These are phyloP conservation scores for Craniophora ligustri DNA, from an alignment of 2,888 invertebrate genomes.

Conservation along the genomic window DNA sequence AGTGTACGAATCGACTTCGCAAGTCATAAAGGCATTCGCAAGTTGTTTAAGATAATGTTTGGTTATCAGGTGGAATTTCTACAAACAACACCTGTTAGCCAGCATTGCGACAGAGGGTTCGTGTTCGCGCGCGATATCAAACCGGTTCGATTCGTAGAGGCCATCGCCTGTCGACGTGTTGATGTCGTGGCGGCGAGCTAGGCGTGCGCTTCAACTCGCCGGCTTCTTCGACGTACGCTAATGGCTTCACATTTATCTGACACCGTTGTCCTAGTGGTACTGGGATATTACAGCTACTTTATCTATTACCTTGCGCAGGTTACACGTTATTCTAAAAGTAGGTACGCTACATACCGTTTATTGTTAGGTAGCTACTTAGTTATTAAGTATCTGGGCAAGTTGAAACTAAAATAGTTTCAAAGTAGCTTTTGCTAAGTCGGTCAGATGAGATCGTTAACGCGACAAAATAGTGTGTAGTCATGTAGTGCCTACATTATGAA, in stretches of 20 bases:
- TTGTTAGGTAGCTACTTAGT: neutral
- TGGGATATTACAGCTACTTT: slow-evolving; percentile 62
- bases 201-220: slow-evolving; percentile 41
- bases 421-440: no score
- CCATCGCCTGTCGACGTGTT: slow-evolving; percentile 25
- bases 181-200: slow-evolving; percentile 30
- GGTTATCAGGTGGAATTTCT: slow-evolving; percentile 74
- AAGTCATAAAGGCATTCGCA: slow-evolving; percentile 19
- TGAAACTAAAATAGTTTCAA: no score
- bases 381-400: no score
- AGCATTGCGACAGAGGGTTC: slow-evolving; percentile 76
- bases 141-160: slow-evolving; percentile 71
- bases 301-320: slow-evolving; percentile 33
- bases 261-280: slow-evolving; percentile 81
- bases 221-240: slow-evolving; percentile 55
- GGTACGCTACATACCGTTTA: neutral
- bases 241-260: slow-evolving; percentile 66
- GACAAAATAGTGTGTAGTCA: no score
- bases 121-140: slow-evolving; percentile 71
- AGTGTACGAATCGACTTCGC: no score
- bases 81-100: slow-evolving; percentile 80
- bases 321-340: slow-evolving; percentile 4
- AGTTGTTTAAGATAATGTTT: slow-evolving; percentile 58
- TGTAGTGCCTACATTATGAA: no score
- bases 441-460: no score